Evolutionary conservation across 2,113 vertebrate genomes (phyloP), one percentile per base, ranked within the genome.

Genomic region (Ellobius talpinus): DNA sequence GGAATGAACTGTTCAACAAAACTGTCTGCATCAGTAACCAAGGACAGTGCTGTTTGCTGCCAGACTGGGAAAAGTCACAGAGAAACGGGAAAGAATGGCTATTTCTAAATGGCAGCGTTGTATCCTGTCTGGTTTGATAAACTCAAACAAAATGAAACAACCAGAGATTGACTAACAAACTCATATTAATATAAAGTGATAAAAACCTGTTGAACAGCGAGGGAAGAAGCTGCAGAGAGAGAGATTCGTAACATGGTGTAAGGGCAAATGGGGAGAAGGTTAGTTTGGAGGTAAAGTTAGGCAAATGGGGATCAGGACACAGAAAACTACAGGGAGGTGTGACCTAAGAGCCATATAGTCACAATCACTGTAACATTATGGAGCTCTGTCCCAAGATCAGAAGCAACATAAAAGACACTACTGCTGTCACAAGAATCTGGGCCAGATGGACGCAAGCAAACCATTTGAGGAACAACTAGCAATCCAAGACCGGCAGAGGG

Each of bases 1-100:
- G 84, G 16, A 66, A 12, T 23, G 10, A 65, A 63, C 42, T 89
- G 42, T 16, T n/a, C 31, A n/a, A 58, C 82, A 70, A 42, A 79
- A 36, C 45, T n/a, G 45, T 39, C 6, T 68, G 11, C 47, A 31
- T 97, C 79, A 90, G 79, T 0, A 95, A 95, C 93, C 95, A 86
- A 23, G 87, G 90, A 95, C 79, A 95, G 88, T 12, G 88, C n/a
- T 79, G 24, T n/a, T 23, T 26, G 78, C 11, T 42, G 0, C 29
- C 76, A 42, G 23, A 29, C n/a, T 16, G 81, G 70, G 42, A 45
- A 90, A 92, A 87, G 68, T 39, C 73, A 74, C 85, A 85, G 58
- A 4, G 33, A 89, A 81, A 77, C 55, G 23, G n/a, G 76, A 61
- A 68, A 24, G 8, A 42, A 39, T 52, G 78, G 63, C 65, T 24